Evolutionary conservation across 2,113 vertebrate genomes (phyloP).

Genomic region (Lagopus muta): DNA sequence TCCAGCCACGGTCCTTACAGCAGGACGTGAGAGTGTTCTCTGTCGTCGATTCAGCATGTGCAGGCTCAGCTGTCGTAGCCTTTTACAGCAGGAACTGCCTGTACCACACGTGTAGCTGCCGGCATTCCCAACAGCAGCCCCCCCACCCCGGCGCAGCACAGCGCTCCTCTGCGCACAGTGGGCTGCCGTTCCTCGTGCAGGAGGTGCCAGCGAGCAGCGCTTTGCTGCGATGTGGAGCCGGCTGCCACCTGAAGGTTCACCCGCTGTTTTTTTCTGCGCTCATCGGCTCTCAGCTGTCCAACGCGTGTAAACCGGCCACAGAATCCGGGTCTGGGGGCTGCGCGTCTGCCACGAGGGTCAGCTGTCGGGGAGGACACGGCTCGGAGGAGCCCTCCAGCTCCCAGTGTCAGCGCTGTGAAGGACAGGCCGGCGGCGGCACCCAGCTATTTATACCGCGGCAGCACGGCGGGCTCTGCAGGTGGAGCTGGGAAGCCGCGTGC

Average conservation of each 20-base stretch:
- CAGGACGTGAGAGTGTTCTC: background rate
- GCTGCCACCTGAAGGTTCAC: background rate
- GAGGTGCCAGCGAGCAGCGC: background rate
- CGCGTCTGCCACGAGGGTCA: background rate
- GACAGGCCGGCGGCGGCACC: background rate
- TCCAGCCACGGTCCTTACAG: background rate
- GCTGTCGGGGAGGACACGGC: background rate
- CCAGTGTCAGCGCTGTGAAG: background rate
- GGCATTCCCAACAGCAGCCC: background rate
- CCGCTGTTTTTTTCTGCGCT: background rate
- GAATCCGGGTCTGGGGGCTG: background rate
- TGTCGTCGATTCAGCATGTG: background rate
- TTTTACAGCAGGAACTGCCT: background rate
- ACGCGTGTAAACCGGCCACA: background rate
- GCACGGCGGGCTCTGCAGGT: constrained; percentile 6
- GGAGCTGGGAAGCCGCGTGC: constrained; percentile 18
- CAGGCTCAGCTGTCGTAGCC: background rate
- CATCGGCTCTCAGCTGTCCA: background rate
- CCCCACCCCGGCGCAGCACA: background rate
- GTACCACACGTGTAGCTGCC: fast-evolving
- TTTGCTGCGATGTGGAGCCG: background rate
- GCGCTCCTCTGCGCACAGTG: fast-evolving
- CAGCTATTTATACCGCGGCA: background rate
- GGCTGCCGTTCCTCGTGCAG: background rate
- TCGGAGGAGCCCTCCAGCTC: background rate